These are phyloP conservation scores for Andrena trimmerana DNA, from an alignment of 2,888 invertebrate species.

Conservation along the genomic window DNA sequence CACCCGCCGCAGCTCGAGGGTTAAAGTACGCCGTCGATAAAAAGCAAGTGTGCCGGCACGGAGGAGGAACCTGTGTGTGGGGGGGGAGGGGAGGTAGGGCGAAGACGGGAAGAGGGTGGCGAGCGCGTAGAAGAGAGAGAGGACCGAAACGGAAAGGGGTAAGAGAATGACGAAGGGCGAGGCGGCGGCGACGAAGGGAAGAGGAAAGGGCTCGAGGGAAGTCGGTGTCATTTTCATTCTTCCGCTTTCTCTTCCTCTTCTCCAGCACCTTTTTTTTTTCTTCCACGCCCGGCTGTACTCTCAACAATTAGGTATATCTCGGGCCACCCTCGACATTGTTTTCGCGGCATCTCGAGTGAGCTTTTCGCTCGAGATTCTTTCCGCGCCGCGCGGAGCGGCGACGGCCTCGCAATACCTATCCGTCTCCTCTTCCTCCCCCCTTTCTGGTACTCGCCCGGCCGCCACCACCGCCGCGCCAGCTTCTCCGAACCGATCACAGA, in stretches of 20 bases:
- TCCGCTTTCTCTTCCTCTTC: constrained; percentile 61
- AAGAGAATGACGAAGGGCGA: constrained; percentile 16
- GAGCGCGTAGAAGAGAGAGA: constrained; percentile 23
- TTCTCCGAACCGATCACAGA: background rate
- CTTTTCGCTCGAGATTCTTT: constrained; percentile 75
- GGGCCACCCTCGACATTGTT: constrained; percentile 76
- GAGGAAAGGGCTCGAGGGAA: constrained; percentile 64
- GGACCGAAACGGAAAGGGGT: constrained; percentile 36
- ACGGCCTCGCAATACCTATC: constrained; percentile 56
- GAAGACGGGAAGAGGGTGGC: background rate
- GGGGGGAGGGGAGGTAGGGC: background rate
- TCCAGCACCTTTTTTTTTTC: constrained; percentile 61
- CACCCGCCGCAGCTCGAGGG: constrained; percentile 62
- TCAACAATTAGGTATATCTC: constrained; percentile 76
- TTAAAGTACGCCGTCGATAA: constrained; percentile 74
- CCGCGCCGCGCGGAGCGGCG: constrained; percentile 62
- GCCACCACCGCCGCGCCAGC: background rate
- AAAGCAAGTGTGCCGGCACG: constrained; percentile 70
- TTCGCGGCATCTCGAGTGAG: constrained; percentile 73
- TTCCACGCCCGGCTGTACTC: constrained; percentile 67
- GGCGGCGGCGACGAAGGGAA: constrained; percentile 23
- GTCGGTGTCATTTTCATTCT: constrained; percentile 74
- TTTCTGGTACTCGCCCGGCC: constrained; percentile 18
- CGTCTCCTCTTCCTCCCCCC: constrained; percentile 21
- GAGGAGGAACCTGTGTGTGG: background rate